Percentiles rank a stretch among this genome's conserved stretches.
phyloP scores from a whole-genome alignment of 37 sponge, comb jelly and placozoan species.

The Lycopodina hypogea region DNA sequence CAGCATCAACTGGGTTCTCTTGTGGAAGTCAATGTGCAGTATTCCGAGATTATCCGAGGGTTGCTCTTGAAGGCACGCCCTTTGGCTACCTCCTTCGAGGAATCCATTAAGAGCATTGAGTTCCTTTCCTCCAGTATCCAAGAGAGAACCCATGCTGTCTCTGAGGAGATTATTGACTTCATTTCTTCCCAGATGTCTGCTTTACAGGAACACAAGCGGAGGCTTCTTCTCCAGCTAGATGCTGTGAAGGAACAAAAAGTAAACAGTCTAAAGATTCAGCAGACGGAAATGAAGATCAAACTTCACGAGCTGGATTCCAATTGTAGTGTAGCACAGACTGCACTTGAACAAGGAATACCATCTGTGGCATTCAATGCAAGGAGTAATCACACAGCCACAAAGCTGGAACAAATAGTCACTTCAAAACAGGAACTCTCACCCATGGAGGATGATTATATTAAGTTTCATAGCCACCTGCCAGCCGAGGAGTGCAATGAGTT shows the following conservation, averaged over 20 bases:
- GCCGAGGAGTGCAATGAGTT: conserved; percentile 30
- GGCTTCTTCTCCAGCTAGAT: conserved; percentile 47
- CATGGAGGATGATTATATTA: conserved; percentile 68
- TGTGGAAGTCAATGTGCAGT: conserved; percentile 34
- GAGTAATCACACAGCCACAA: background rate
- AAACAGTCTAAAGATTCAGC: conserved; percentile 30
- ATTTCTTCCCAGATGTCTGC: conserved; percentile 55
- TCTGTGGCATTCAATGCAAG: conserved; percentile 2
- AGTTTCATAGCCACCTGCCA: conserved; percentile 33
- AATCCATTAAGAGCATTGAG: conserved; percentile 40
- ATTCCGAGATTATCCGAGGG: conserved; percentile 12
- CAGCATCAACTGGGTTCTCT: conserved; percentile 32
- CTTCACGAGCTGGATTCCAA: conserved; percentile 10
- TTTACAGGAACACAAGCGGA: conserved; percentile 74
- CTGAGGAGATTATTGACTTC: conserved; percentile 54
- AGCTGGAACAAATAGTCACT: conserved; percentile 44
- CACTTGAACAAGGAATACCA: conserved; percentile 12
- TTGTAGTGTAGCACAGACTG: conserved; percentile 14
- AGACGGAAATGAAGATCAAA: conserved; percentile 5
- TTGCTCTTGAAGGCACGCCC: conserved; percentile 32
- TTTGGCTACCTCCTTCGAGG: conserved; percentile 28
- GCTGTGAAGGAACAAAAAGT: conserved; percentile 37
- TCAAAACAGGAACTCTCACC: conserved; percentile 28
- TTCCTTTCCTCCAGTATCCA: conserved; percentile 22
- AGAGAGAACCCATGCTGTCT: conserved; percentile 24